Percentiles rank a stretch among this genome's conserved stretches.
Evolutionary conservation across 1,140 invertebrate species (phyloP).

Genomic region (Achroia grisella): DNA sequence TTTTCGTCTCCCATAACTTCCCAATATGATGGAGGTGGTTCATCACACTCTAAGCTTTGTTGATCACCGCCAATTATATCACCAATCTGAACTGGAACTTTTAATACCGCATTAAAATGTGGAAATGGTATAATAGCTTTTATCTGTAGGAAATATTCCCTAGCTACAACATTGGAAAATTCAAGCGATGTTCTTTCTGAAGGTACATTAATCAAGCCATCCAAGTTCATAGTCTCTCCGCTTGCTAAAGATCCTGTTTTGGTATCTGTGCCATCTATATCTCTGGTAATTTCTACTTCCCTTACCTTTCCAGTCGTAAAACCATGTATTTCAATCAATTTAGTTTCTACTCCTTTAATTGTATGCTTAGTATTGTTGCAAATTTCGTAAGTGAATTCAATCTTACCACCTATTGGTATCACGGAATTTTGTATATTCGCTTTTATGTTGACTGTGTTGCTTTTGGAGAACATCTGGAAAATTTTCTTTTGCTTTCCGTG

Average conservation of each 20-base stretch:
- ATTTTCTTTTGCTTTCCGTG: slow-evolving; percentile 25
- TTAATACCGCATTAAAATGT: slow-evolving; percentile 16
- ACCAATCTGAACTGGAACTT: slow-evolving; percentile 23
- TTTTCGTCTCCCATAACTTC: slow-evolving; percentile 15
- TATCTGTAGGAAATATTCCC: slow-evolving; percentile 24
- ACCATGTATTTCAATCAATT: slow-evolving; percentile 21
- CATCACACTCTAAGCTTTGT: neutral
- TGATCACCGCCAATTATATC: neutral
- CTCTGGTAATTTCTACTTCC: slow-evolving; percentile 5
- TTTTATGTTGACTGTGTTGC: slow-evolving; percentile 21
- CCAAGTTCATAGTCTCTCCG: slow-evolving; percentile 11
- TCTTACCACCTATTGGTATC: slow-evolving; percentile 17
- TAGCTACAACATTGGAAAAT: slow-evolving; percentile 21
- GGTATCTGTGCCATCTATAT: slow-evolving; percentile 17
- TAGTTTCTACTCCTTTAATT: slow-evolving; percentile 21
- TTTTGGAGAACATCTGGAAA: slow-evolving; percentile 20
- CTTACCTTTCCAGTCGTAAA: slow-evolving; percentile 8
- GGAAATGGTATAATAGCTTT: slow-evolving; percentile 21
- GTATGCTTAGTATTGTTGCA: slow-evolving; percentile 21
- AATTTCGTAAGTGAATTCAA: slow-evolving; percentile 25
- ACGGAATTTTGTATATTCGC: slow-evolving; percentile 22
- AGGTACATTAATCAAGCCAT: slow-evolving; percentile 15
- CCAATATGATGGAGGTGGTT: slow-evolving; percentile 20
- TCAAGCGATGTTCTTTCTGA: slow-evolving; percentile 14
- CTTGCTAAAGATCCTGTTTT: slow-evolving; percentile 14